A percentile compares a stretch with the other conserved stretches of the same genome.
phyloP scores from a whole-genome alignment of 64 coral and sea anemone species.

The Astreopora myriophthalma region DNA sequence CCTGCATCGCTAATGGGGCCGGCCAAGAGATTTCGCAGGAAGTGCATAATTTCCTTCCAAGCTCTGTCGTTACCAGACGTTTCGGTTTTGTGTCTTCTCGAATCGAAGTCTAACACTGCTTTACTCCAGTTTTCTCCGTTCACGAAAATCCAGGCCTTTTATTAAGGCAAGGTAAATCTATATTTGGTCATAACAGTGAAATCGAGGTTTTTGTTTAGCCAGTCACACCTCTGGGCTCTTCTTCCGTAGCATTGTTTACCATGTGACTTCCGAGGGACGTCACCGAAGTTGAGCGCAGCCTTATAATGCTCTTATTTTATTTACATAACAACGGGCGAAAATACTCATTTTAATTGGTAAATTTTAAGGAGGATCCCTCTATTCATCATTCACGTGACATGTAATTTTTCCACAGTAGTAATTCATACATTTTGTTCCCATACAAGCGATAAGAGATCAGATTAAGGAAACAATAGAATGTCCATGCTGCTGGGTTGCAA shows the following conservation, averaged over 20 bases:
- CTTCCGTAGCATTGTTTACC: not conserved
- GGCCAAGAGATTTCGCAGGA: not conserved
- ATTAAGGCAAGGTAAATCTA: not conserved
- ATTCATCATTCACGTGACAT: no score
- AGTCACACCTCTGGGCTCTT: not conserved
- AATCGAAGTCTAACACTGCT: not conserved
- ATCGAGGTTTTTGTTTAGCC: not conserved
- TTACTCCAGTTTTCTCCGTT: not conserved
- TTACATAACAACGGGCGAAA: not conserved
- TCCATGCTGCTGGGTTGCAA: no score
- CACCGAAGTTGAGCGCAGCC: not conserved
- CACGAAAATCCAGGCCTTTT: not conserved
- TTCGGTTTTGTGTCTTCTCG: not conserved
- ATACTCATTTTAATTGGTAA: not conserved
- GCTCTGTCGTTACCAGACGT: not conserved
- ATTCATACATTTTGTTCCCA: no score
- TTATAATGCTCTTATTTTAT: not conserved
- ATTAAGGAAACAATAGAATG: no score
- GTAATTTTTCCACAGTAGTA: no score
- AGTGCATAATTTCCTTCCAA: constrained; percentile 21
- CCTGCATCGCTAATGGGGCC: not conserved
- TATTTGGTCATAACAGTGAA: not conserved
- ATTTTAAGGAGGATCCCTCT: not conserved
- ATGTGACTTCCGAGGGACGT: constrained; percentile 35
- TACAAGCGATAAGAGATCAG: not conserved